These are phyloP conservation scores for Acanthoscelides obtectus DNA, from an alignment of 2,888 invertebrate genomes.

Conservation along the genomic window DNA sequence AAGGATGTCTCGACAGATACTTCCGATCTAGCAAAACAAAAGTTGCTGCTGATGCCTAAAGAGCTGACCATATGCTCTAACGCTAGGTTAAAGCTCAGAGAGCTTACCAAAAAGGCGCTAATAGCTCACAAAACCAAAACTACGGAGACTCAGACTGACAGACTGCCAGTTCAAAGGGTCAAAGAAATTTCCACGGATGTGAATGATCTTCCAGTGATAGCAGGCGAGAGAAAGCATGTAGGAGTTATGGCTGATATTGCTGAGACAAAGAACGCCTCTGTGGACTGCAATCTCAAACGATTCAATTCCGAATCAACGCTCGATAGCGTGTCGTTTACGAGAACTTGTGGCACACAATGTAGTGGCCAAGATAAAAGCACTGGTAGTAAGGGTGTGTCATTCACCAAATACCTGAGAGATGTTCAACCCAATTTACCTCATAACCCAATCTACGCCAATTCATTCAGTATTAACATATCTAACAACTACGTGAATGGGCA, in stretches of 20 bases:
- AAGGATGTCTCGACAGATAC: conserved; percentile 45
- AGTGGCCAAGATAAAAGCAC: conserved; percentile 28
- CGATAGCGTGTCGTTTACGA: conserved; percentile 37
- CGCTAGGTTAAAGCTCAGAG: conserved; percentile 55
- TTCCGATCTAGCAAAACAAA: conserved; percentile 26
- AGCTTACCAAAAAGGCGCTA: conserved; percentile 56
- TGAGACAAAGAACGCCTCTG: conserved; percentile 49
- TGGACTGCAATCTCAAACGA: conserved; percentile 46
- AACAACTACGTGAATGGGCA: conserved; percentile 50
- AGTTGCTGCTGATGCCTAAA: conserved; percentile 25
- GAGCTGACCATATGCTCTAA: conserved; percentile 57
- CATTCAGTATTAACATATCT: conserved; percentile 58
- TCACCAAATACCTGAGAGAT: conserved; percentile 42
- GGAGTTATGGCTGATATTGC: conserved; percentile 44
- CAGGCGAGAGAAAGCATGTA: conserved; percentile 41
- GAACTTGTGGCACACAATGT: conserved; percentile 45
- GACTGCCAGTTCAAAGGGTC: conserved; percentile 49
- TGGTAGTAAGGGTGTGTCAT: conserved; percentile 31
- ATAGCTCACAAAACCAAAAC: conserved; percentile 51
- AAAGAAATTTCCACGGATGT: conserved; percentile 57
- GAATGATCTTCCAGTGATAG: conserved; percentile 51
- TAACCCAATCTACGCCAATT: conserved; percentile 47
- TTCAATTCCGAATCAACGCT: conserved; percentile 35
- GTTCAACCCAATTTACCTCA: conserved; percentile 26
- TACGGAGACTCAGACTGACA: conserved; percentile 56